phyloP scores from a whole-genome alignment of 1,140 invertebrate species.

The Euglossa dilemma region DNA sequence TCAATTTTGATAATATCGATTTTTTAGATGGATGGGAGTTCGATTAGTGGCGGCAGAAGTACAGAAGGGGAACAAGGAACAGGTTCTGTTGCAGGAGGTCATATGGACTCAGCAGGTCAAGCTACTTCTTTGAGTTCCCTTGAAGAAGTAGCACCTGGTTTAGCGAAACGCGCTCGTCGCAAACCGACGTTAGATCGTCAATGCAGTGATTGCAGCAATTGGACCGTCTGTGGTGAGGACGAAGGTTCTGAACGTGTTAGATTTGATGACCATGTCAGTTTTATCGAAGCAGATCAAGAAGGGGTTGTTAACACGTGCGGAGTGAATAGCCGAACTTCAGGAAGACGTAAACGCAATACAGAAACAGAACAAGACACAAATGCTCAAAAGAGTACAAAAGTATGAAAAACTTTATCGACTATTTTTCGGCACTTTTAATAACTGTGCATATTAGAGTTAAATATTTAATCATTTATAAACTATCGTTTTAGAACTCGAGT shows the following conservation, averaged over 20 bases:
- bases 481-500: too few species aligned
- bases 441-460: not conserved
- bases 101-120: slow-evolving; percentile 78
- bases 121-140: slow-evolving; percentile 82
- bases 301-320: slow-evolving; percentile 46
- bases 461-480: too few species aligned
- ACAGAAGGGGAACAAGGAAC: slow-evolving; percentile 73
- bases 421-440: not conserved
- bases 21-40: slow-evolving; percentile 75
- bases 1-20: not conserved
- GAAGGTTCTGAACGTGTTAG: slow-evolving; percentile 84
- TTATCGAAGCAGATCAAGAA: slow-evolving; percentile 78
- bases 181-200: slow-evolving; percentile 76
- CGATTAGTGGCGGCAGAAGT: slow-evolving; percentile 71
- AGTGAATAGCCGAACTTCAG: slow-evolving; percentile 51
- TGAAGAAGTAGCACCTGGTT: slow-evolving; percentile 81
- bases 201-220: slow-evolving; percentile 79
- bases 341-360: slow-evolving; percentile 77
- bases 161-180: slow-evolving; percentile 78
- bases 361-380: slow-evolving; percentile 74
- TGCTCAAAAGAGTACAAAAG: slow-evolving; percentile 60
- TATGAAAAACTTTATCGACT: slow-evolving; percentile 28
- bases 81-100: slow-evolving; percentile 70
- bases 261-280: slow-evolving; percentile 84
- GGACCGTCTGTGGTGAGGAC: slow-evolving; percentile 82